phyloP scores from a whole-genome alignment of 1,140 invertebrate species.

The Lerema accius region DNA sequence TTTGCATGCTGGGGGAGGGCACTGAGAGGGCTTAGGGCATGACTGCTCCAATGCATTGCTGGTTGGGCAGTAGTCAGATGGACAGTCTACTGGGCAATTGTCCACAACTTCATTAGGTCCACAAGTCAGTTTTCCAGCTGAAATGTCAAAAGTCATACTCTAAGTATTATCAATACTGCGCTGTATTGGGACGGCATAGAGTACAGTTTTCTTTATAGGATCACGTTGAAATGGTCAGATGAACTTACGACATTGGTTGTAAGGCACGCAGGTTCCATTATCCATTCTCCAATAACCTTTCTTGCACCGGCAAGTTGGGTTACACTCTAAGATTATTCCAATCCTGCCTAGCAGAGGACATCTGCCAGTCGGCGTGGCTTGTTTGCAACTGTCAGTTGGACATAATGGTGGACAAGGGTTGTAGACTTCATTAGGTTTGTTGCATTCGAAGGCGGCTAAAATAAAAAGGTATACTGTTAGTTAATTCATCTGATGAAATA shows the following conservation, averaged over 20 bases:
- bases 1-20: constrained; percentile 47
- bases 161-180: too few relatives aligned
- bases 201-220: too few relatives aligned
- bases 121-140: constrained; percentile 18
- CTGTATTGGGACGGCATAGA: too few relatives aligned
- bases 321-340: constrained; percentile 32
- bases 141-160: too few relatives aligned
- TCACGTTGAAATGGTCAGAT: too few relatives aligned
- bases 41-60: not conserved
- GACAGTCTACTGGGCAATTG: not conserved
- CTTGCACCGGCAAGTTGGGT: constrained; percentile 44
- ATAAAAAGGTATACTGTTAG: not conserved
- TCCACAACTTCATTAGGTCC: constrained; percentile 15
- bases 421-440: constrained; percentile 32
- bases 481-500: too few relatives aligned
- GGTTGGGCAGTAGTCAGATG: constrained; percentile 20
- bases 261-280: constrained; percentile 44
- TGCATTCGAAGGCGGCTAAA: constrained; percentile 38
- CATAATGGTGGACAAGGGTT: constrained; percentile 36
- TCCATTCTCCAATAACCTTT: constrained; percentile 44
- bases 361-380: constrained; percentile 33
- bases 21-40: constrained; percentile 25
- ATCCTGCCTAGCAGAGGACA: constrained; percentile 34
- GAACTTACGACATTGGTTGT: constrained; percentile 53
- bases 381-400: constrained; percentile 35